These are phyloP conservation scores for Enteromius treurensis DNA, from an alignment of 2,797 vertebrate genomes.

Conservation along the genomic window DNA sequence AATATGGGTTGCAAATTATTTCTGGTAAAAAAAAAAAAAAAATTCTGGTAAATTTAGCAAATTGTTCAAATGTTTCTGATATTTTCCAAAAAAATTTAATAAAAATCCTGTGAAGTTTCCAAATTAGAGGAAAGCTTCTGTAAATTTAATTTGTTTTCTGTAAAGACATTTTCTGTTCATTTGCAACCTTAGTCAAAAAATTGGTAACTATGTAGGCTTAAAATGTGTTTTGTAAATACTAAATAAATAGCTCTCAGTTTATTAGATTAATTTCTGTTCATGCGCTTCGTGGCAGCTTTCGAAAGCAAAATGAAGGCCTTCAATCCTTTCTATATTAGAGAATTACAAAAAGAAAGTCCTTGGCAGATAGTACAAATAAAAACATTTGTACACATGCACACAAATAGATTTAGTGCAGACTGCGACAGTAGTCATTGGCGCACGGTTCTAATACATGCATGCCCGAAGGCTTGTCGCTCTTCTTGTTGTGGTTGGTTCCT, in stretches of 20 bases:
- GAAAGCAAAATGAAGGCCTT: conserved; percentile 17
- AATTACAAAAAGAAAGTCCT: conserved; percentile 9
- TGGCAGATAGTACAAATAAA: conserved; percentile 21
- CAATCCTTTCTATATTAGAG: not conserved
- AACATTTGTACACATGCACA: not conserved
- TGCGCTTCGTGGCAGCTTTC: not conserved
- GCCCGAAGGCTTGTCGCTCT: conserved; percentile 31
- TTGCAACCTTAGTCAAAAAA: not conserved
- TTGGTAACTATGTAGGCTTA: not conserved
- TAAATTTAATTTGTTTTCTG: not conserved
- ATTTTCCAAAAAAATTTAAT: not conserved
- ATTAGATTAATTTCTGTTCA: not conserved
- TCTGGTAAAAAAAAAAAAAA: not conserved
- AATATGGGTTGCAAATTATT: not conserved
- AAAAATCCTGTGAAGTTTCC: not conserved
- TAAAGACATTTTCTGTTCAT: not conserved
- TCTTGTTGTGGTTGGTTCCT: conserved; percentile 42
- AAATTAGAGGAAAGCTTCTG: not conserved
- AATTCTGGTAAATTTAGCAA: too few species aligned
- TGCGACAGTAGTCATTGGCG: conserved; percentile 10
- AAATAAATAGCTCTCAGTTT: not conserved
- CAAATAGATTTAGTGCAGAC: conserved; percentile 20
- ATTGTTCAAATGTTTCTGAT: not conserved
- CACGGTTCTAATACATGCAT: conserved; percentile 23
- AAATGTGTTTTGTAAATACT: not conserved